A percentile compares a stretch with the other conserved stretches of the same genome.
Evolutionary conservation across 2,113 vertebrate species (phyloP).

Genomic region (Chaetodon trifascialis): DNA sequence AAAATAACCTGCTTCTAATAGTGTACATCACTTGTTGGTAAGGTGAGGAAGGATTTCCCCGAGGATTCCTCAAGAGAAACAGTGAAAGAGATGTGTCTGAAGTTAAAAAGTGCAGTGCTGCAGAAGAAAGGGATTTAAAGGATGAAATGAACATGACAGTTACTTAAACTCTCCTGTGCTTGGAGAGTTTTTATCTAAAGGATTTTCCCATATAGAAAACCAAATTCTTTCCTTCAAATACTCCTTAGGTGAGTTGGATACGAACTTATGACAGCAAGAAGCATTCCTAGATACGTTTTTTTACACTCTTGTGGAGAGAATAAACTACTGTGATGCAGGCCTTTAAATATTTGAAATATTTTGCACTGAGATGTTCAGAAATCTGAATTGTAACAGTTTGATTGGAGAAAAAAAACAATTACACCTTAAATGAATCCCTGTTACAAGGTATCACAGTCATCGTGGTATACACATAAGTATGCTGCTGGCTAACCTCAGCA

Average conservation of each 20-base stretch:
- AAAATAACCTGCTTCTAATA: constrained; percentile 5
- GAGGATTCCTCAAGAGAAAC: constrained; percentile 13
- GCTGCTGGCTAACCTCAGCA: neutral
- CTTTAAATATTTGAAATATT: neutral
- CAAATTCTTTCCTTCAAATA: constrained; percentile 19
- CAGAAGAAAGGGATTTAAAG: constrained; percentile 24
- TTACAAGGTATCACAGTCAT: neutral
- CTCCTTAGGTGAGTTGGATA: constrained; percentile 3
- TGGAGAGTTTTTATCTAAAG: constrained; percentile 15
- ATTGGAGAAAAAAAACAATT: neutral
- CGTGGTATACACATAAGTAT: neutral
- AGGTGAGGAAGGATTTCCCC: neutral
- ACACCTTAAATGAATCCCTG: neutral
- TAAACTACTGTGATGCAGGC: neutral
- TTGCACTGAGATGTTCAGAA: neutral
- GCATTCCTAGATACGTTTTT: neutral
- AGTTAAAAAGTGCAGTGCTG: constrained; percentile 11
- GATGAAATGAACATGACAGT: constrained; percentile 27
- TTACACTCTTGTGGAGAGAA: neutral
- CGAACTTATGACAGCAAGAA: neutral
- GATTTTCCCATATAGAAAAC: neutral
- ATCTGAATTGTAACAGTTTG: neutral
- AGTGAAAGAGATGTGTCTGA: constrained; percentile 11
- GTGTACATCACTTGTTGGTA: neutral
- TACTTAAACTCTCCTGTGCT: constrained; percentile 11